These are phyloP conservation scores for Austrofundulus limnaeus DNA, from an alignment of 2,113 vertebrate genomes.

Conservation along the genomic window DNA sequence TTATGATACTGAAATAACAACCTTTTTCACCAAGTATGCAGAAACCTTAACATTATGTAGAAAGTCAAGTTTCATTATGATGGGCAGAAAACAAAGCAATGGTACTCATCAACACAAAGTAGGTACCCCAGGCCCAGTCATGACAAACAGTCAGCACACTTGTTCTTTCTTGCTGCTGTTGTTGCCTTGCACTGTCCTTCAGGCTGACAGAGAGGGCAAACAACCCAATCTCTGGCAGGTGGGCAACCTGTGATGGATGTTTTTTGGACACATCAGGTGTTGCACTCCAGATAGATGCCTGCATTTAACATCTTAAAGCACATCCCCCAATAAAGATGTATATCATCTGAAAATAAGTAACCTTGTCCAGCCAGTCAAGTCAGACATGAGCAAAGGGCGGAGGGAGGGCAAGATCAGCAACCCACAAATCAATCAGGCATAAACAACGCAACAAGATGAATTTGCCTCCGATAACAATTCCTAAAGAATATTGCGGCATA, in stretches of 20 bases:
- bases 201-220: conserved; percentile 60
- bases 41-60: conserved; percentile 16
- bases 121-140: conserved; percentile 8
- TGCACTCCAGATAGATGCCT: conserved; percentile 59
- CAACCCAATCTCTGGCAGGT: conserved; percentile 42
- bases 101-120: conserved; percentile 13
- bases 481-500: conserved; percentile 68
- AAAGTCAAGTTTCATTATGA: not conserved
- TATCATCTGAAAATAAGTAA: conserved; percentile 74
- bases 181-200: conserved; percentile 58
- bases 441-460: conserved; percentile 68
- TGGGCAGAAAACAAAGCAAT: conserved; percentile 20
- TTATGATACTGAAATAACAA: not conserved
- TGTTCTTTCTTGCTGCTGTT: conserved; percentile 13
- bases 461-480: conserved; percentile 64
- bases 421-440: conserved; percentile 74
- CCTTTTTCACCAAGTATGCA: not conserved
- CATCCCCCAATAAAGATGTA: conserved; percentile 74
- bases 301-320: conserved; percentile 66
- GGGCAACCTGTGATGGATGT: conserved; percentile 60
- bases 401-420: conserved; percentile 47
- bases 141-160: conserved; percentile 9
- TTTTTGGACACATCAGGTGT: conserved; percentile 42
- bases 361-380: conserved; percentile 51
- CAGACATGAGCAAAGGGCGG: conserved; percentile 37